Evolutionary conservation across 2,797 vertebrate genomes (phyloP).

Genomic region (Phrynocephalus forsythii): DNA sequence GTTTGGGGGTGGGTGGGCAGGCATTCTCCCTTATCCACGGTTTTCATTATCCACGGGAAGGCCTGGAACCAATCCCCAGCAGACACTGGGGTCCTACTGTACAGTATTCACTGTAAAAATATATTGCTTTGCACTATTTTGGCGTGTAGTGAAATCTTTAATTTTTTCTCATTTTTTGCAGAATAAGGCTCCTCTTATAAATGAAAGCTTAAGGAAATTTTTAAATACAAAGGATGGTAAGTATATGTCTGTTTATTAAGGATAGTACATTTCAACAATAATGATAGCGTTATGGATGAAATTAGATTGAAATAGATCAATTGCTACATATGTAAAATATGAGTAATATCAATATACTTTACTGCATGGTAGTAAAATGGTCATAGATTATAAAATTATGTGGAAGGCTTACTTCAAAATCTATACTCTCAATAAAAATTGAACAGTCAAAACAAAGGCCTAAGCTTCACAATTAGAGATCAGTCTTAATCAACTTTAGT

Average conservation of each 20-base stretch:
- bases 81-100: too few species aligned
- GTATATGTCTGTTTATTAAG: constrained; percentile 49
- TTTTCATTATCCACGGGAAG: too few species aligned
- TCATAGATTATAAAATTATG: neutral
- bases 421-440: neutral
- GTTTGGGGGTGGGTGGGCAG: too few species aligned
- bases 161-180: constrained; percentile 72
- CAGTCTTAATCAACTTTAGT: neutral
- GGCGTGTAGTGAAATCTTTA: neutral
- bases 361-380: neutral
- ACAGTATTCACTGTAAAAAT: neutral
- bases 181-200: constrained; percentile 92
- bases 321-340: neutral
- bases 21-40: too few species aligned
- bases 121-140: neutral
- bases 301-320: neutral
- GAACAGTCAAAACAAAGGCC: neutral
- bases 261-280: neutral
- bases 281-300: neutral
- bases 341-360: neutral
- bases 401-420: neutral
- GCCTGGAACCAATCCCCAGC: too few species aligned
- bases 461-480: neutral
- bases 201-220: constrained; percentile 91
- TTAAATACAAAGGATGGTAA: constrained; percentile 92